phyloP scores from a whole-genome alignment of 2,113 vertebrate genomes.

The Macaca fascicularis region T2T-MFA8v1.1 NC_088377.1:7920001-7920500 shows the following conservation, averaged over 20 bases:
- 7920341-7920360: accelerated
- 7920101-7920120: accelerated
- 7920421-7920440: background rate
- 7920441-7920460: background rate
- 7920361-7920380: accelerated
- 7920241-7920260: background rate
- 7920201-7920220: background rate
- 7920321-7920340: too few species aligned
- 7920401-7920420: background rate
- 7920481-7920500: background rate
- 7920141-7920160: background rate
- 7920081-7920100: accelerated
- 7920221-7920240: accelerated
- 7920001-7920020: background rate
- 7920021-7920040: background rate
- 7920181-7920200: accelerated
- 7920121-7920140: background rate
- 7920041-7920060: background rate
- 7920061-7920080: accelerated
- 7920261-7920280: background rate
- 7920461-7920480: background rate
- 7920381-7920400: accelerated
- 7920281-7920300: accelerated
- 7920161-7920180: background rate
- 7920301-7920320: accelerated